Conservation (phyloP, 2,797 vertebrate genomes). For the Anabacerthia variegaticeps region DNA sequence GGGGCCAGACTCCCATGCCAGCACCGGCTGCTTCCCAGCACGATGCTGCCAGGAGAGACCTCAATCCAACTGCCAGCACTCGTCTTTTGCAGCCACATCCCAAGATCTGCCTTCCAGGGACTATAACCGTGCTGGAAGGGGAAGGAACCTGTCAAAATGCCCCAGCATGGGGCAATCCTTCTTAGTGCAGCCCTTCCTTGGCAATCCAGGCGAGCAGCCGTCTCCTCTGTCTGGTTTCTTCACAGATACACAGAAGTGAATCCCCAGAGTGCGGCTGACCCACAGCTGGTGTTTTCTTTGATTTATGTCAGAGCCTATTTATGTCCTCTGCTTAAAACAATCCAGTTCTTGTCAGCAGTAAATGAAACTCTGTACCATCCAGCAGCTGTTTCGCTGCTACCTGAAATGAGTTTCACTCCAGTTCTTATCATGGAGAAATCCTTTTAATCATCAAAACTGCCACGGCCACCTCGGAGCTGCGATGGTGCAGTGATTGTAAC, state of each 20-base stretch:
- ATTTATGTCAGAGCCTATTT: slow-evolving; percentile 65
- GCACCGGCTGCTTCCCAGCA: rapidly evolving
- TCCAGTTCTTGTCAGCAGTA: slow-evolving; percentile 49
- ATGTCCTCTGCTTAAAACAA: slow-evolving; percentile 55
- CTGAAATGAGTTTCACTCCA: slow-evolving; percentile 64
- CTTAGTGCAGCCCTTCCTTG: neutral
- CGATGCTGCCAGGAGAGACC: rapidly evolving
- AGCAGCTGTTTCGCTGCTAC: slow-evolving; percentile 58
- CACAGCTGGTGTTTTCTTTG: slow-evolving; percentile 62
- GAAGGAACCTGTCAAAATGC: neutral
- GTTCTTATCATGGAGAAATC: slow-evolving; percentile 55
- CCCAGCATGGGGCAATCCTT: neutral
- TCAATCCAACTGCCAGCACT: neutral
- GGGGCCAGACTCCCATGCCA: neutral
- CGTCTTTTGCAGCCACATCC: neutral
- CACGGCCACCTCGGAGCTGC: neutral
- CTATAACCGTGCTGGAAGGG: neutral
- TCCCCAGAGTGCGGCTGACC: slow-evolving; percentile 25
- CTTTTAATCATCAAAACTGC: slow-evolving; percentile 47
- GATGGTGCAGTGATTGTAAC: neutral
- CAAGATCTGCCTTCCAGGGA: neutral
- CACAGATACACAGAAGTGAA: neutral
- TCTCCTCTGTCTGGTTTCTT: neutral
- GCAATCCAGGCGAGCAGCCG: neutral
- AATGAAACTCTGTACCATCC: slow-evolving; percentile 58